Percentiles rank a stretch among this genome's conserved stretches.
Evolutionary conservation across 2,113 vertebrate species (phyloP).

Genomic region (Platysternon megacephalum): DNA sequence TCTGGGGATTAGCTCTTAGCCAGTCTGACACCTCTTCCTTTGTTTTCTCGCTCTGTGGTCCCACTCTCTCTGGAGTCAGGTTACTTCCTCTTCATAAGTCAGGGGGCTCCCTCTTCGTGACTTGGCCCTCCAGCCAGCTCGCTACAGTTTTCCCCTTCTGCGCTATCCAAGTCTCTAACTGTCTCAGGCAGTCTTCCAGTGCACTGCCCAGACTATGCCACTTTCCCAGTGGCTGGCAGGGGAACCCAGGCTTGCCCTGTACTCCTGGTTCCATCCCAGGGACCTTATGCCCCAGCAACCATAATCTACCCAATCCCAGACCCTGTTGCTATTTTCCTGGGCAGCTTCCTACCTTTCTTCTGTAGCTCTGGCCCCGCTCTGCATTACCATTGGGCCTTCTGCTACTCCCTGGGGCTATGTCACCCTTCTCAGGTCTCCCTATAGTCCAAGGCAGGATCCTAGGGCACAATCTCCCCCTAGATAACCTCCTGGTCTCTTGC

Average conservation of each 20-base stretch:
- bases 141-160: not conserved
- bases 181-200: not conserved
- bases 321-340: not conserved
- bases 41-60: not conserved
- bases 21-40: not conserved
- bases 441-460: not conserved
- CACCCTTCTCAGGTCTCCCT: not conserved
- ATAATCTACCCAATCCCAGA: not conserved
- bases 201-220: not conserved
- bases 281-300: not conserved
- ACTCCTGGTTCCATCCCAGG: not conserved
- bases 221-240: not conserved
- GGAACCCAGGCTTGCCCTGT: not conserved
- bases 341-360: not conserved
- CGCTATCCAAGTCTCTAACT: not conserved
- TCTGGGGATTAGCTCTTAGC: not conserved
- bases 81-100: not conserved
- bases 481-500: not conserved
- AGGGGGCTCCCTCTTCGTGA: not conserved
- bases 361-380: not conserved
- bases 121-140: not conserved
- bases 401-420: not conserved
- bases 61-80: not conserved
- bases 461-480: not conserved
- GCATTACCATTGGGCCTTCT: not conserved